Conservation (phyloP, 2,797 vertebrate genomes). For the Enoplosus armatus region DNA sequence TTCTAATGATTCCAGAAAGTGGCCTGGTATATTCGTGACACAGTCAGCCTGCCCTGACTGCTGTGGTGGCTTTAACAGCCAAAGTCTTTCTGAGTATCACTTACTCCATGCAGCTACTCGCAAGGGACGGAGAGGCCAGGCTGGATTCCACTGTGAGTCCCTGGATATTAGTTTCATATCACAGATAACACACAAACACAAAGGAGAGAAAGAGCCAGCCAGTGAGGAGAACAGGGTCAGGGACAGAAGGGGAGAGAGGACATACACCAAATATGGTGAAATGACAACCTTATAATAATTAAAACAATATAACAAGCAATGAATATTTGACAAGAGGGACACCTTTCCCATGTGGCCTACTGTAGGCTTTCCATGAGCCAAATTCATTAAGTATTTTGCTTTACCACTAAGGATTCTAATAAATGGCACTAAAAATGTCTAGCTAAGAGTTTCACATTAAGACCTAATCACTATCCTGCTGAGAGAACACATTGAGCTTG, state of each 20-base stretch:
- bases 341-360: neutral
- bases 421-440: neutral
- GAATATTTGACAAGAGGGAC: neutral
- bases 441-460: neutral
- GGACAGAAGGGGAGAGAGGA: slow-evolving; percentile 41
- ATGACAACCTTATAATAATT: slow-evolving; percentile 15
- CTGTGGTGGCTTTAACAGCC: slow-evolving; percentile 73
- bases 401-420: neutral
- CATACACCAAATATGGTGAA: slow-evolving; percentile 35
- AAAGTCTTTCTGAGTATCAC: slow-evolving; percentile 76
- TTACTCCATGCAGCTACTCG: slow-evolving; percentile 73
- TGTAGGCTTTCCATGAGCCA: neutral
- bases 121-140: slow-evolving; percentile 68
- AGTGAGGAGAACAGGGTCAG: slow-evolving; percentile 54
- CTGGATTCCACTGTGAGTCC: slow-evolving; percentile 79
- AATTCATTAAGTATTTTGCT: neutral
- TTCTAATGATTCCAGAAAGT: slow-evolving; percentile 57
- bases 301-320: neutral
- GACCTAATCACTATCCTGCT: neutral
- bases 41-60: slow-evolving; percentile 64
- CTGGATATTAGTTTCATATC: slow-evolving; percentile 82
- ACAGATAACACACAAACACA: slow-evolving; percentile 77
- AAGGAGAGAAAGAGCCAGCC: slow-evolving; percentile 62
- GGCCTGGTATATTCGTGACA: slow-evolving; percentile 67
- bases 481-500: neutral